phyloP scores from a whole-genome alignment of 2,888 invertebrate species.

The Andrena flavipes region DNA sequence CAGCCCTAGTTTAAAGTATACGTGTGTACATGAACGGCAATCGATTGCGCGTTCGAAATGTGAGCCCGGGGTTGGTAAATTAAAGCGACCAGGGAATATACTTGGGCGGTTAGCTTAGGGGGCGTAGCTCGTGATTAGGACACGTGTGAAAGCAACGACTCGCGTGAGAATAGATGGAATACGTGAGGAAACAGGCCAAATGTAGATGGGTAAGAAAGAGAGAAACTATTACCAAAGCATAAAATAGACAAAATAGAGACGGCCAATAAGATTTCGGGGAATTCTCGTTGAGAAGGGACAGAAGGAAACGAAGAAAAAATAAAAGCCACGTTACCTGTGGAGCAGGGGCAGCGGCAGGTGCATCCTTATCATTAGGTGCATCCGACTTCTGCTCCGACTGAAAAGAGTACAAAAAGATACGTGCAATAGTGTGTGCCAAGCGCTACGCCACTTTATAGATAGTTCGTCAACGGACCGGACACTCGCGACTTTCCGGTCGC shows the following conservation, averaged over 20 bases:
- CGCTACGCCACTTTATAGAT: constrained; percentile 71
- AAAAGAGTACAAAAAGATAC: constrained; percentile 83
- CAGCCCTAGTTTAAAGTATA: neutral
- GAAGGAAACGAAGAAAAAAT: constrained; percentile 69
- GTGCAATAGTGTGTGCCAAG: constrained; percentile 82
- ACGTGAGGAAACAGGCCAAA: neutral
- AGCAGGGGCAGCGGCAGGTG: constrained; percentile 80
- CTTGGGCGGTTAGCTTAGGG: no score
- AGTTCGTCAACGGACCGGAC: constrained; percentile 53
- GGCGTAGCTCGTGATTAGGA: no score
- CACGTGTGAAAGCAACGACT: neutral
- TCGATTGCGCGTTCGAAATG: neutral
- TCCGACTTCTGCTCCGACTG: constrained; percentile 83
- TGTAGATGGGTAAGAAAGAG: neutral
- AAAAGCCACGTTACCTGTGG: constrained; percentile 81
- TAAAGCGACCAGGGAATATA: neutral
- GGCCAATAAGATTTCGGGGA: neutral
- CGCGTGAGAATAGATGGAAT: neutral
- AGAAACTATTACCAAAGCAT: neutral
- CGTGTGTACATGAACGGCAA: no score
- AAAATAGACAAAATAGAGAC: neutral
- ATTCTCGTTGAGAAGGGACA: constrained; percentile 30
- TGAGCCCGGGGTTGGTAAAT: neutral
- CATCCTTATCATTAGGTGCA: constrained; percentile 82
- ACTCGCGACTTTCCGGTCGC: neutral